Evolutionary conservation across 2,797 vertebrate genomes (phyloP).

Genomic region (Agapornis canus): DNA sequence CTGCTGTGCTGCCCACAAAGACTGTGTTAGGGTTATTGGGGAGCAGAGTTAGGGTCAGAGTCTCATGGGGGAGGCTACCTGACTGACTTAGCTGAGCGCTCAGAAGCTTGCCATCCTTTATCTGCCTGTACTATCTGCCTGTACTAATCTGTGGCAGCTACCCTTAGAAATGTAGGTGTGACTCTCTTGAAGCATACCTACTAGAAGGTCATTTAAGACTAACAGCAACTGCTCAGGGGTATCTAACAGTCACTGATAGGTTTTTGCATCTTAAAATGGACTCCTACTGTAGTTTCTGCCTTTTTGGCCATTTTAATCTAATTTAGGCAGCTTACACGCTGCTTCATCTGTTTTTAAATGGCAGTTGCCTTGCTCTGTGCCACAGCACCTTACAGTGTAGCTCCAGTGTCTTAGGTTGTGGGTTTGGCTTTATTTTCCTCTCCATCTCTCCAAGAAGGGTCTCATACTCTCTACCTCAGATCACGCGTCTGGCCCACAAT

Average conservation of each 20-base stretch:
- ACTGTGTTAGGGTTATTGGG: background rate
- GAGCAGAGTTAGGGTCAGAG: background rate
- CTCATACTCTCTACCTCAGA: background rate
- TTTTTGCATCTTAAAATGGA: background rate
- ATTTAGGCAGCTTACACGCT: background rate
- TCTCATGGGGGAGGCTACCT: background rate
- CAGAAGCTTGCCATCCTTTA: background rate
- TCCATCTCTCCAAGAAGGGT: background rate
- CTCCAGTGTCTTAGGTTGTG: accelerated
- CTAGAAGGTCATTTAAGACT: background rate
- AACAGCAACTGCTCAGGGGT: background rate
- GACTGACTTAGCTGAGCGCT: background rate
- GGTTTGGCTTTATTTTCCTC: background rate
- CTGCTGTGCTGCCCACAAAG: background rate
- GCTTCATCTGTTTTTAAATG: background rate
- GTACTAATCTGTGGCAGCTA: background rate
- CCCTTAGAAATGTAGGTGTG: background rate
- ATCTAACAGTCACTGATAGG: background rate
- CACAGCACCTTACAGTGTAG: background rate
- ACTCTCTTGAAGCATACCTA: background rate
- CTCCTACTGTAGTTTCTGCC: background rate
- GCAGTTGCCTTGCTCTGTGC: background rate
- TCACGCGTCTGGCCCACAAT: background rate
- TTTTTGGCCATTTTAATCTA: background rate
- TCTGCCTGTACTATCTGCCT: background rate